These are phyloP conservation scores for Squalus acanthias DNA, from an alignment of 2,797 vertebrate genomes.

Conservation along the genomic window DNA sequence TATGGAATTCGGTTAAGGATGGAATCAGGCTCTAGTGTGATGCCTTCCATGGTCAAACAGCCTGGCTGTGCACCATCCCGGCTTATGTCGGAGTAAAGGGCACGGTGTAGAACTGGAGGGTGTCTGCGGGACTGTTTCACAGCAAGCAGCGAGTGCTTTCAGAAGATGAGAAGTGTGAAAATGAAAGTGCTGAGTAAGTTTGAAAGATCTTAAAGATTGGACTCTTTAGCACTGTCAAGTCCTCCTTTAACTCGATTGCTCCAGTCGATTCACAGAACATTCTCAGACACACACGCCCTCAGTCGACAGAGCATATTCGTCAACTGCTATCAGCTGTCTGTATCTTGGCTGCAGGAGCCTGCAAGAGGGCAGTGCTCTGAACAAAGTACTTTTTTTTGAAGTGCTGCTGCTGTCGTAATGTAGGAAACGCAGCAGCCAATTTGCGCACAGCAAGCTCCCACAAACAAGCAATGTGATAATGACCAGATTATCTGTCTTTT, in stretches of 20 bases:
- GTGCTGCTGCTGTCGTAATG: too few species aligned
- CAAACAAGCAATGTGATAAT: not conserved
- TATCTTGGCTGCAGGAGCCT: too few species aligned
- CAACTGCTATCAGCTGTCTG: too few species aligned
- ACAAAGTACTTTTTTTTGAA: too few species aligned
- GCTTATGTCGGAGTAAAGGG: too few species aligned
- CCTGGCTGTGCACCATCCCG: not conserved
- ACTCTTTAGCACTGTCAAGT: too few species aligned
- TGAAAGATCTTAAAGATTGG: not conserved
- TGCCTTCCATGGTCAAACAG: not conserved
- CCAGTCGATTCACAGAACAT: not conserved
- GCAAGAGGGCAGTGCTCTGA: too few species aligned
- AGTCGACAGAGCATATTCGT: fast-evolving
- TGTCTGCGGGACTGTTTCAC: not conserved
- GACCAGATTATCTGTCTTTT: too few species aligned
- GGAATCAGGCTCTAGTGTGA: not conserved
- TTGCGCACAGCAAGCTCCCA: not conserved
- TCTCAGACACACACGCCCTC: not conserved
- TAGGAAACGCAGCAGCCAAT: not conserved
- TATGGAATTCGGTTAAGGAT: not conserved
- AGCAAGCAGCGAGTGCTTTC: not conserved
- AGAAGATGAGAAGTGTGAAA: too few species aligned
- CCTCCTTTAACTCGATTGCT: not conserved
- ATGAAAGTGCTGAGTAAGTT: not conserved
- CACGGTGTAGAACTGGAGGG: not conserved